These are phyloP conservation scores for Porites rus DNA, from an alignment of 92 coral and sea anemone species.

Conservation along the genomic window DNA sequence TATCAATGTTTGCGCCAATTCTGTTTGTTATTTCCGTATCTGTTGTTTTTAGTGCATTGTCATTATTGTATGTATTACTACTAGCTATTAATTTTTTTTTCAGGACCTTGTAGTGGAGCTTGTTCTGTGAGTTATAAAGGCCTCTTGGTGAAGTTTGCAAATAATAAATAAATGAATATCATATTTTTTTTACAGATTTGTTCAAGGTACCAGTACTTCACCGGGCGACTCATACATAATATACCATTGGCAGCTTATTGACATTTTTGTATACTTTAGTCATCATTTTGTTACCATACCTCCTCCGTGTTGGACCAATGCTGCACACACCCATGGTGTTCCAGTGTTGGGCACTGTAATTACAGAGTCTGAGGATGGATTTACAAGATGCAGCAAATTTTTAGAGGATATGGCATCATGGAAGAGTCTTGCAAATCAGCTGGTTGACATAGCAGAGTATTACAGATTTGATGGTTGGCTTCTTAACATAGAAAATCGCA, in stretches of 20 bases:
- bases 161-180: too few species aligned
- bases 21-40: too few species aligned
- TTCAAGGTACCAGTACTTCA: slow-evolving; percentile 83
- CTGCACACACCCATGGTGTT: slow-evolving; percentile 97
- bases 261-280: slow-evolving; percentile 96
- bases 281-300: slow-evolving; percentile 96
- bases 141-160: too few species aligned
- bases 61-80: too few species aligned
- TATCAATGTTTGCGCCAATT: too few species aligned
- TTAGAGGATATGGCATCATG: slow-evolving; percentile 70
- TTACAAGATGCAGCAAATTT: slow-evolving; percentile 73
- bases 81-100: too few species aligned
- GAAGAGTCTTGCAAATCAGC: slow-evolving; percentile 79
- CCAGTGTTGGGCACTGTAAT: slow-evolving; percentile 94
- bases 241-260: slow-evolving; percentile 97
- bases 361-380: slow-evolving; percentile 94
- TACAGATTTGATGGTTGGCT: slow-evolving; percentile 98
- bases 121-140: too few species aligned
- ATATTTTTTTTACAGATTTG: slow-evolving; percentile 70
- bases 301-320: slow-evolving; percentile 98
- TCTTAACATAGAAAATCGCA: slow-evolving; percentile 92
- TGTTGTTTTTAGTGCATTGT: too few species aligned
- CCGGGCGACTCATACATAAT: slow-evolving; percentile 71
- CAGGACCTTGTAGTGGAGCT: too few species aligned
- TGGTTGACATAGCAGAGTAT: slow-evolving; percentile 94